phyloP scores from a whole-genome alignment of 1,140 invertebrate species.

The Nomia melanderi region DNA sequence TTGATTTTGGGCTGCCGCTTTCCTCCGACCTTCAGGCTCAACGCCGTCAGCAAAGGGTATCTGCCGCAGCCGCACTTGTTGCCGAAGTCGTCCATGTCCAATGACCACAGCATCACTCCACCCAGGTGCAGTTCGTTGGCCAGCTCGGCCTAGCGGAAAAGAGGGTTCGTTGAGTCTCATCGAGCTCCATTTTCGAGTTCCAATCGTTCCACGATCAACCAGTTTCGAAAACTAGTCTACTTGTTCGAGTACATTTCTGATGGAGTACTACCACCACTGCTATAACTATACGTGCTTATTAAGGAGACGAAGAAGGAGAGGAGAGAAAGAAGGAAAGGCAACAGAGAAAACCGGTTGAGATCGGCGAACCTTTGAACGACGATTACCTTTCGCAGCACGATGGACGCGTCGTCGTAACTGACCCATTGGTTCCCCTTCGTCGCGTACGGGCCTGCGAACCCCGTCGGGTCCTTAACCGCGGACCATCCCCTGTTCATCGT shows the following conservation, averaged over 20 bases:
- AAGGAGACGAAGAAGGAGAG: too few species aligned
- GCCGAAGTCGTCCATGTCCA: conserved; percentile 94
- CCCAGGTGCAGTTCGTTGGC: conserved; percentile 86
- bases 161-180: too few species aligned
- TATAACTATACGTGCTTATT: too few species aligned
- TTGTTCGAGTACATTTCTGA: too few species aligned
- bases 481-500: conserved; percentile 79
- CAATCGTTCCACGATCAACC: too few species aligned
- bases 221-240: too few species aligned
- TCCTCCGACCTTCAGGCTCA: conserved; percentile 81
- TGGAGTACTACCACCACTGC: too few species aligned
- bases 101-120: conserved; percentile 93
- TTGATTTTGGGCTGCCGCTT: conserved; percentile 21
- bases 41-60: conserved; percentile 87
- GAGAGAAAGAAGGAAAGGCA: too few species aligned
- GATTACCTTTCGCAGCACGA: conserved; percentile 86
- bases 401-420: conserved; percentile 91
- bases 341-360: too few species aligned
- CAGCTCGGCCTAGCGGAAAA: conserved; percentile 74
- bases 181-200: too few species aligned
- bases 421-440: conserved; percentile 93
- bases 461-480: conserved; percentile 80
- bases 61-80: conserved; percentile 89
- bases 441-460: conserved; percentile 89
- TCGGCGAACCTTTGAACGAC: too few species aligned